phyloP scores from a whole-genome alignment of 2,888 invertebrate species.

The Calameuta filiformis region DNA sequence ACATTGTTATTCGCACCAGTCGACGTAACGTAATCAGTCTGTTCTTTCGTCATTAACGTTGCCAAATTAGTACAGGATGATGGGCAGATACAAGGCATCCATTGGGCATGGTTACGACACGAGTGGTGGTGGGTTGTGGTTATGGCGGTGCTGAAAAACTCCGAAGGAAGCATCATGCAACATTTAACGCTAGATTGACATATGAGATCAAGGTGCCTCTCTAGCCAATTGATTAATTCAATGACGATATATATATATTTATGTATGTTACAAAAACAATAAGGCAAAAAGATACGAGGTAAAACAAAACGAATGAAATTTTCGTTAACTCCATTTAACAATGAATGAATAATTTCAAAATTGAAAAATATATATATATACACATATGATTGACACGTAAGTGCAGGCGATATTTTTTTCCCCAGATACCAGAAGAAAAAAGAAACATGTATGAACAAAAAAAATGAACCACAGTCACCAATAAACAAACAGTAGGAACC shows the following conservation, averaged over 20 bases:
- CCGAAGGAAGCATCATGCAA: conserved; percentile 33
- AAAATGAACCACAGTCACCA: not conserved
- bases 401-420: not conserved
- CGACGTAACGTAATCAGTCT: not conserved
- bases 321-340: not conserved
- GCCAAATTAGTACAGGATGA: conserved; percentile 1
- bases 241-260: not conserved
- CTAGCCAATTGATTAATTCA: not conserved
- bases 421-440: not conserved
- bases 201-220: not conserved
- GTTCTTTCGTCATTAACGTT: not conserved
- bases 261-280: not conserved
- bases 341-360: not conserved
- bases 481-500: not conserved
- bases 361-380: not conserved
- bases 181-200: conserved; percentile 16
- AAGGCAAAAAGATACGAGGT: not conserved
- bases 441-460: not conserved
- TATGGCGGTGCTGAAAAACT: conserved; percentile 13
- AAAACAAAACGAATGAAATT: not conserved
- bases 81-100: conserved; percentile 11
- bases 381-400: not conserved
- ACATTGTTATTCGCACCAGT: conserved; percentile 8
- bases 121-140: conserved; percentile 19
- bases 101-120: conserved; percentile 29